These are phyloP conservation scores for Furcifer pardalis DNA, from an alignment of 2,797 vertebrate genomes.

Conservation along the genomic window DNA sequence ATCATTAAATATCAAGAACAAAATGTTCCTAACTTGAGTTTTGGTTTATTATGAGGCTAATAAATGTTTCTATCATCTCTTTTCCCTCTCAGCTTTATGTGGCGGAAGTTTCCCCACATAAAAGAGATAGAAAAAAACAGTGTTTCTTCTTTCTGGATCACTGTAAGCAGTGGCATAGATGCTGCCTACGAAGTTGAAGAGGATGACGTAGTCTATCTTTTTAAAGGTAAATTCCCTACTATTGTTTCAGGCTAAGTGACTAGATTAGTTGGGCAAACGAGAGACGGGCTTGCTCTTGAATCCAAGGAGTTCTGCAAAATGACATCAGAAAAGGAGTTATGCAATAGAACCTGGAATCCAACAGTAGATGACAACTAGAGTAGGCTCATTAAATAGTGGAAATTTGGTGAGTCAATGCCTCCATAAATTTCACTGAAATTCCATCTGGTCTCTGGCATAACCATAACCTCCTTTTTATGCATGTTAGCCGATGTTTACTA, in stretches of 20 bases:
- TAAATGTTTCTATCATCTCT: constrained; percentile 7
- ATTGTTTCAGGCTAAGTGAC: background rate
- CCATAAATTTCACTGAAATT: too few relatives aligned
- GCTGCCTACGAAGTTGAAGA: constrained; percentile 82
- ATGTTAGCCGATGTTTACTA: too few relatives aligned
- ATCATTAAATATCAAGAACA: background rate
- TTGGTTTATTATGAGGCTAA: background rate
- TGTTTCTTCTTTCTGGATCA: constrained; percentile 83
- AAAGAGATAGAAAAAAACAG: constrained; percentile 62
- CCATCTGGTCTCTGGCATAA: too few relatives aligned
- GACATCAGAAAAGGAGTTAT: too few relatives aligned
- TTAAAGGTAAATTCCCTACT: constrained; percentile 76
- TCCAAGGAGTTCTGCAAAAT: background rate
- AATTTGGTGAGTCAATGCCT: too few relatives aligned
- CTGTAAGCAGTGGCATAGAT: constrained; percentile 76
- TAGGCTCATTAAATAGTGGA: too few relatives aligned
- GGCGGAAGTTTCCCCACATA: constrained; percentile 74
- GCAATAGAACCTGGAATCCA: too few relatives aligned
- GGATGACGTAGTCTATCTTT: constrained; percentile 77
- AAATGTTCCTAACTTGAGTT: background rate
- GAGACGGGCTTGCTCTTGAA: background rate
- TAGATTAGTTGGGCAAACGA: background rate
- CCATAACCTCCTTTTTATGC: too few relatives aligned
- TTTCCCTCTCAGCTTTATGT: constrained; percentile 74
- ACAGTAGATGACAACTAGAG: too few relatives aligned